Base-by-base conservation (phyloP, 1,140 invertebrate genomes). In the Cotesia typhae region DNA sequence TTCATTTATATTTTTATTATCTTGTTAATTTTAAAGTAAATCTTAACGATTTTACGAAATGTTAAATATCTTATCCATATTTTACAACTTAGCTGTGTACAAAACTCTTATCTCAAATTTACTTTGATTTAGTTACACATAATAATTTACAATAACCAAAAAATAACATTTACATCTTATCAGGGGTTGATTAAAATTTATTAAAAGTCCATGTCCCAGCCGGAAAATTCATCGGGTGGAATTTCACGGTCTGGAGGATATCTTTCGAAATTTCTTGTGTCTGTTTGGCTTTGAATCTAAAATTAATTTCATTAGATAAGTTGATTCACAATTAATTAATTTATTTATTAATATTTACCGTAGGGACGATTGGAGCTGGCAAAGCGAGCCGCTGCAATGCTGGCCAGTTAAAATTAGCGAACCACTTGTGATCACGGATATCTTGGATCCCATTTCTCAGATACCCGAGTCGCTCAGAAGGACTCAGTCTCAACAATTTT, bases 361-460 rank as follows among this genome's bases (percentile, higher is more conserved):
- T 89, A 65, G 95, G 94, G 66, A 94, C 88, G 35, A 97, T 93
- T 0, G 95, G 95, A 10, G 95, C 91, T 70, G 91, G 90, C 55
- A 98, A 78, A 41, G 90, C 91, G 73, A 92, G 86, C 67, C 89
- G 89, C 28, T 90, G 87, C 17, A 98, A 85, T 9, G 92, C 92
- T 75, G 94, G 92, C 96, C 96, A 99, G 81, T 98, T 95, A 81
- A 98, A 96, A 63, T 94, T 95, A 78, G 94, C 91, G 87, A 97
- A 98, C 96, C 96, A 99, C 91, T 94, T 94, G 85, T 99, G 96
- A 81, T 94, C 94, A 79, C 95, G 93, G 66, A 99, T 96, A 82
- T 99, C 97, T 70, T 92, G 90, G 20, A 98, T 94, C 1, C 97
- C 97, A 71, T 93, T 93, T 79, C 93, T 90, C 76, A 97, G 94